Base-by-base conservation (phyloP, 2,888 invertebrate species). In the Sturmia bella region DNA sequence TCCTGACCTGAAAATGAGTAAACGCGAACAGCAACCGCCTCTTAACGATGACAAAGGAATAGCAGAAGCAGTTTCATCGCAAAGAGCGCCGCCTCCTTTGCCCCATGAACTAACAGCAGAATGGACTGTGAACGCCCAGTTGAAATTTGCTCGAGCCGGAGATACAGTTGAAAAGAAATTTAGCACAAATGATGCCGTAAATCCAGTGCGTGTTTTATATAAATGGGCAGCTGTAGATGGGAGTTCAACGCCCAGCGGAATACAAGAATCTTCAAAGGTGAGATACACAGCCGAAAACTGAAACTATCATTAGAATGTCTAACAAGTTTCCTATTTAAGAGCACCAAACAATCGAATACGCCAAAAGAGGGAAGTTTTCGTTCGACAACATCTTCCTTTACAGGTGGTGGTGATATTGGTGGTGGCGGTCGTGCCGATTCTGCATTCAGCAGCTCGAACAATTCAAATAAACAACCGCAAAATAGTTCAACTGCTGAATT, bases 51-150 rank as follows among this genome's bases (percentile, higher is more conserved):
- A 64, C 21, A 80, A 84, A 54, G 73, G 80, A 50, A 50, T 52
- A 56, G 82, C 73, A 24, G 73, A 64, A 15, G 61, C 43, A 15
- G 69, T 56, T 61, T 21, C 54, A 41, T 11, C 17, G 19, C 76
- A 43, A 17, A 41, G 54, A 52, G 86, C 89, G 6, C 85, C 89
- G 5, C 85, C 86, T 12, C 68, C 86, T 12, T 68, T 86, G 84
- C 89, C 89, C 0, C 89, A 89, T 59, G 91, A 91, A 84, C 82
- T 91, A 45, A 92, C 92, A 24, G 93, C 93, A 83, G 94, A 94
- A 87, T 94, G 94, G 94, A 93, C 93, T 43, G 93, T 94, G 85
- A 94, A 92, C 88, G 96, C 94, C 72, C 94, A 94, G 86, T 92
- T 94, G 81, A 94, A 93, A 12, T 90, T 90, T 80, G 92, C 93